Evolutionary conservation across 2,797 vertebrate genomes (phyloP).

Genomic region (Artibeus lituratus): DNA sequence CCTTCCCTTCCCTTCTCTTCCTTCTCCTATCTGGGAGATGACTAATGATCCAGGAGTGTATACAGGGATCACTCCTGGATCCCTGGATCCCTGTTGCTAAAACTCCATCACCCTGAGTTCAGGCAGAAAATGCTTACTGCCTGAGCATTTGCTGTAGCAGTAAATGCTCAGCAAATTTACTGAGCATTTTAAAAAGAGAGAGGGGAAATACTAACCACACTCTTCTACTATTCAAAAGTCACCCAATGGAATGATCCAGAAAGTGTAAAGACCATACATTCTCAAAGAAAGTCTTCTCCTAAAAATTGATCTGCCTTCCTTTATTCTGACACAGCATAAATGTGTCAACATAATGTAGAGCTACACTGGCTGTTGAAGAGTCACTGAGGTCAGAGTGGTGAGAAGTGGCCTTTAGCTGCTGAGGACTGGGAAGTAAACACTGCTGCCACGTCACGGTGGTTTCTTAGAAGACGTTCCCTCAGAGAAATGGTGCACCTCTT

Average conservation of each 20-base stretch:
- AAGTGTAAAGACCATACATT: neutral
- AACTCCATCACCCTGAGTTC: no score
- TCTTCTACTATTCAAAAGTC: neutral
- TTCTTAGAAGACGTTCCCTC: neutral
- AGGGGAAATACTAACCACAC: neutral
- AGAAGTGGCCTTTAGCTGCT: neutral
- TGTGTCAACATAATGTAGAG: neutral
- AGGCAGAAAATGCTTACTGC: no score
- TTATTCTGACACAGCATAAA: neutral
- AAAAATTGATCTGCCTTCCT: constrained; percentile 9
- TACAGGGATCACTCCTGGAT: no score
- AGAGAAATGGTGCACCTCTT: neutral
- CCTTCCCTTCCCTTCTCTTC: neutral
- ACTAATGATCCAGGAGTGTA: no score
- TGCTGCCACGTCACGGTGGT: neutral
- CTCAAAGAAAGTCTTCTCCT: neutral
- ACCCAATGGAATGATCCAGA: neutral
- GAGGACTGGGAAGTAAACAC: neutral
- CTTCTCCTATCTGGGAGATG: no score
- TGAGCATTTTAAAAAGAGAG: no score
- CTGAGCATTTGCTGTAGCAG: no score
- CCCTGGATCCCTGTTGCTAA: no score
- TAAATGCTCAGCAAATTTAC: no score
- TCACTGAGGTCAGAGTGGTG: neutral
- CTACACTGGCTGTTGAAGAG: neutral